Evolutionary conservation across 1,140 invertebrate genomes (phyloP).

Genomic region (Panagrolaimus sp.): DNA sequence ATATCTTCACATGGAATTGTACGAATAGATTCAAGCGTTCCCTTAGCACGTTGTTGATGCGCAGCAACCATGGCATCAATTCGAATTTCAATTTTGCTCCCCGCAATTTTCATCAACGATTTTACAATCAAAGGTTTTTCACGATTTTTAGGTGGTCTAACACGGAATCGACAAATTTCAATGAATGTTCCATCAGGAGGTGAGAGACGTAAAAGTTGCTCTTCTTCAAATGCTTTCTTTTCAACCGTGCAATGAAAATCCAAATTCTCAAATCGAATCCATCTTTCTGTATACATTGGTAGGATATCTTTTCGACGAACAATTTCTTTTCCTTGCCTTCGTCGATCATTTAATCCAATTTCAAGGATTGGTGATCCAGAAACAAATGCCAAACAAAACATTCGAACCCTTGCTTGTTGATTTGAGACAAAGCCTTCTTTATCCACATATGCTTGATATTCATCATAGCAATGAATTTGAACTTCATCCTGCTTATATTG

Average conservation of each 20-base stretch:
- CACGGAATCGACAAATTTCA: slow-evolving; percentile 75
- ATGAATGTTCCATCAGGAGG: slow-evolving; percentile 97
- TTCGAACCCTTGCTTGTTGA: slow-evolving; percentile 84
- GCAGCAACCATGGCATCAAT: slow-evolving; percentile 91
- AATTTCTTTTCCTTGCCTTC: slow-evolving; percentile 89
- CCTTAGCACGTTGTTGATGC: slow-evolving; percentile 65
- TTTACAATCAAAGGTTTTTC: slow-evolving; percentile 92
- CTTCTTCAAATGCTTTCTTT: slow-evolving; percentile 80
- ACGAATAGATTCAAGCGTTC: slow-evolving; percentile 76
- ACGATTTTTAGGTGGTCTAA: slow-evolving; percentile 86
- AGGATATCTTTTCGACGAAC: slow-evolving; percentile 98
- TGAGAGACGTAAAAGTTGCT: slow-evolving; percentile 87
- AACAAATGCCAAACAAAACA: slow-evolving; percentile 89
- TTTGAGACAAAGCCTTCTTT: slow-evolving; percentile 75
- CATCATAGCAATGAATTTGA: slow-evolving; percentile 75
- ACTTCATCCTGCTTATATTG: slow-evolving; percentile 97
- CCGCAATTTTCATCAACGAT: slow-evolving; percentile 62
- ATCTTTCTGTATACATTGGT: slow-evolving; percentile 96
- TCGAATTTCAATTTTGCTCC: slow-evolving; percentile 70
- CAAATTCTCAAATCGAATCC: slow-evolving; percentile 87
- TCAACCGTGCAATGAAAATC: slow-evolving; percentile 92
- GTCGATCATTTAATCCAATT: slow-evolving; percentile 90
- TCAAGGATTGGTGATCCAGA: slow-evolving; percentile 86
- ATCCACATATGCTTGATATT: slow-evolving; percentile 86
- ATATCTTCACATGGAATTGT: slow-evolving; percentile 92